Evolutionary conservation across 2,113 vertebrate genomes (phyloP), one percentile per base, ranked within the genome.

Genomic region (Clupea harengus): DNA sequence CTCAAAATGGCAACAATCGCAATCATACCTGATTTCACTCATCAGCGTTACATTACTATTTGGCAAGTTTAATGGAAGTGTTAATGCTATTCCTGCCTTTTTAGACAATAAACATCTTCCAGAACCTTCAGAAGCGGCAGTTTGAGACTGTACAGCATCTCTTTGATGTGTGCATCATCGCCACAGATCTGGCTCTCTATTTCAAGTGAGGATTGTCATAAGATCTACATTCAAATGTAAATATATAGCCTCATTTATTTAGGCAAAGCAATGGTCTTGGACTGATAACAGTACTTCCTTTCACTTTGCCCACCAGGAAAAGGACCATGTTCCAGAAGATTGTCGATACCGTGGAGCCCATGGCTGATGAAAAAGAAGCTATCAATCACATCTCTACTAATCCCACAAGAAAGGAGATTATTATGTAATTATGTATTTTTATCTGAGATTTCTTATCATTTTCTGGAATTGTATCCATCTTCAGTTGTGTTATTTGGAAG

Each of bases 301-400:
- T 10, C 0, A 78, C 64, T 80, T 7, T 88, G 81, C 92, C 72
- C 90, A 92, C 89, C 90, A 84, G 98, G 91, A 99, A 99, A 92
- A 97, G 97, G 93, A 97, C 97, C 45, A 97, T 99, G 97, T 99
- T 99, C 95, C 97, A 99, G 91, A 99, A 99, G 92, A 98, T 99
- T 60, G 97, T 99, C 80, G 97, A 99, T 84, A 94, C 95, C 85
- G 96, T 96, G 45, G 97, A 98, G 93, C 96, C 97, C 82, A 97
- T 98, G 97, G 8, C 95, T 81, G 93, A 95, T 0, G 97, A 98
- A 89, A 96, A 97, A 83, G 96, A 97, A 22, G 91, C 93, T 81
- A 96, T 94, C 60, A 96, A 94, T 82, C 97, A 92, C 0, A 64
- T 99, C 87, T 94, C 96, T 84, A 93, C 91, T 85, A 97, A 99